Evolutionary conservation across 2,888 invertebrate genomes (phyloP).

Genomic region (Coleophora deauratella): DNA sequence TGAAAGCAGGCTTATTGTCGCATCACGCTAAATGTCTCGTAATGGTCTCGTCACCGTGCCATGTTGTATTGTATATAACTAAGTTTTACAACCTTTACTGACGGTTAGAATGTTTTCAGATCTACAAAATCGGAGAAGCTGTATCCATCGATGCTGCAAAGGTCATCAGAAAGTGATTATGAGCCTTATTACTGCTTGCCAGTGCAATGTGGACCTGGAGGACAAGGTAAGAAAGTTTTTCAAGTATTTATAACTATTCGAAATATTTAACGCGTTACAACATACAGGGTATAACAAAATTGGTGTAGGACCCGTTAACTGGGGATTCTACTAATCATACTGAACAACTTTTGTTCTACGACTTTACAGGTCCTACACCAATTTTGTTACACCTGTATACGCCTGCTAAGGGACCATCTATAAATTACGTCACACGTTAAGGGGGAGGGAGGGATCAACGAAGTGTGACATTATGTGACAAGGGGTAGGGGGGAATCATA

Average conservation of each 20-base stretch:
- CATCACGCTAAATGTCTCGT: conserved; percentile 30
- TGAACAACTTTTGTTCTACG: too few relatives aligned
- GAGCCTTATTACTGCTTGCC: conserved; percentile 91
- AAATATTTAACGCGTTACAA: background rate
- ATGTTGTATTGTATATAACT: conserved; percentile 24
- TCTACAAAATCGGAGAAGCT: conserved; percentile 97
- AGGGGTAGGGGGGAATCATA: too few relatives aligned
- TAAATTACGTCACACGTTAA: too few relatives aligned
- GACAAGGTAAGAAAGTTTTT: conserved; percentile 74
- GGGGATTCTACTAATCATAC: too few relatives aligned
- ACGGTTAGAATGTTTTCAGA: conserved; percentile 62
- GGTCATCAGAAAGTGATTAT: conserved; percentile 86
- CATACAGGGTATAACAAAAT: too few relatives aligned
- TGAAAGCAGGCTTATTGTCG: conserved; percentile 28
- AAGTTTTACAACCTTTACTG: background rate
- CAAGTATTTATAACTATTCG: too few relatives aligned
- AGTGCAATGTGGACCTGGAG: conserved; percentile 72
- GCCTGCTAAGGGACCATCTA: too few relatives aligned
- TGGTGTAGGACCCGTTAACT: too few relatives aligned
- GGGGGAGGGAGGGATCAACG: too few relatives aligned
- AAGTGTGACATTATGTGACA: too few relatives aligned
- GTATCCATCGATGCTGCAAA: conserved; percentile 92
- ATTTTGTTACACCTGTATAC: too few relatives aligned
- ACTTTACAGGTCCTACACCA: too few relatives aligned
- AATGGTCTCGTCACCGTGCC: conserved; percentile 17